Evolutionary conservation across 1,140 invertebrate species (phyloP).

Genomic region (Frieseomelitta varia): DNA sequence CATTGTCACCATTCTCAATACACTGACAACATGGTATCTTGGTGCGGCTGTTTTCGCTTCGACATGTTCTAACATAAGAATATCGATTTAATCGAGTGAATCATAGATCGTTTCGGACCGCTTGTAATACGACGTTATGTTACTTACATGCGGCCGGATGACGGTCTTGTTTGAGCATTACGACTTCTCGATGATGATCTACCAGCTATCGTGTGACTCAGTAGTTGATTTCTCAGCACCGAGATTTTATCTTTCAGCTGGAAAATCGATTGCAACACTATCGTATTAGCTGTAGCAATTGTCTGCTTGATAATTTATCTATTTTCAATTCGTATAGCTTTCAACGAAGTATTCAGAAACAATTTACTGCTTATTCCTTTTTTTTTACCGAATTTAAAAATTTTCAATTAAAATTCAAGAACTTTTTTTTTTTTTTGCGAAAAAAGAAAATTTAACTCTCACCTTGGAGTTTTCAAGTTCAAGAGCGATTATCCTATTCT

Average conservation of each 20-base stretch:
- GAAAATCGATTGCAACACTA: slow-evolving; percentile 33
- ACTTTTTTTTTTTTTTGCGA: background rate
- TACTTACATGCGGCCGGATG: slow-evolving; percentile 73
- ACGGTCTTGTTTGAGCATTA: slow-evolving; percentile 60
- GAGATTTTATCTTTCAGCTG: slow-evolving; percentile 78
- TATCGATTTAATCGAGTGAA: slow-evolving; percentile 43
- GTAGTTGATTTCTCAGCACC: slow-evolving; percentile 75
- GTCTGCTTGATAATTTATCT: background rate
- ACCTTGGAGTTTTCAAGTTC: slow-evolving; percentile 78
- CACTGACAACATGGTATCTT: slow-evolving; percentile 72
- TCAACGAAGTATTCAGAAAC: background rate
- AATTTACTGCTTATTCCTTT: background rate
- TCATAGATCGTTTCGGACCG: slow-evolving; percentile 41
- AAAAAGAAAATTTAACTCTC: background rate
- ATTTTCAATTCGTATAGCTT: background rate
- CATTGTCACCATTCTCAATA: slow-evolving; percentile 49
- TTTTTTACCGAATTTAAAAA: background rate
- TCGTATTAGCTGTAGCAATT: background rate
- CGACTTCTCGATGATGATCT: slow-evolving; percentile 72
- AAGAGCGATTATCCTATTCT: slow-evolving; percentile 69
- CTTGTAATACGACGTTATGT: slow-evolving; percentile 35
- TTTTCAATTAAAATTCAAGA: background rate
- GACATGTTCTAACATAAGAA: slow-evolving; percentile 74
- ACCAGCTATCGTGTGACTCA: slow-evolving; percentile 72
- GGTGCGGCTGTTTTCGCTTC: slow-evolving; percentile 74